Evolutionary conservation across 2,113 vertebrate genomes (phyloP), one percentile per base, ranked within the genome.

Genomic region (Epinephelus moara): DNA sequence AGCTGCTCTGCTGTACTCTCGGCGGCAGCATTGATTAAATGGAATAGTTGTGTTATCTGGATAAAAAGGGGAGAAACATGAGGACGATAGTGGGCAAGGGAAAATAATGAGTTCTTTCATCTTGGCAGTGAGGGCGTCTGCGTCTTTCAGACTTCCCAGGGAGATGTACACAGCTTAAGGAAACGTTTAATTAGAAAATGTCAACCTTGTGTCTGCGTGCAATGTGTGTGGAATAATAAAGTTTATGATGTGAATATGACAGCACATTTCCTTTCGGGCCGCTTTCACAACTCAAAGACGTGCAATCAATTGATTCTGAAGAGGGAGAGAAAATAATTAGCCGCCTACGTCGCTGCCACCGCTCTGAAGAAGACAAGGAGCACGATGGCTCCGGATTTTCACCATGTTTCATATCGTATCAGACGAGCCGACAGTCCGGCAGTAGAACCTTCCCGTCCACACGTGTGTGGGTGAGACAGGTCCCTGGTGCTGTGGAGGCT

Each of bases 151-250:
- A 88, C 91, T 89, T 92, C 91, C 92, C 90, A 86, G 81, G 68
- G 88, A 93, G 90, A 92, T 80, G 87, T 88, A 92, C 92, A 90
- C 92, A 93, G 91, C 93, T 92, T 93, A 94, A 93, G 88, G 90
- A 94, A 94, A 93, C 81, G 88, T 91, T 94, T 94, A 91, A 94
- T 94, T 94, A 93, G 92, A 94, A 94, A 93, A 89, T 91, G 92
- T 90, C 92, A 91, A 85, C 85, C 81, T 83, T 78, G 90, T 82
- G 90, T 91, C 89, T 93, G 88, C 4, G 27, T 4, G 80, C 82
- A 56, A 3, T 87, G 86, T 90, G 86, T 64, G 56, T 42, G 4
- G 88, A 94, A 93, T 93, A 91, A 93, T 85, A 93, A 92, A 72
- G 25, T 72, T 84, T 90, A 61, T 90, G 91, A 91, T 85, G 88